A percentile compares a stretch with the other conserved stretches of the same genome.
phyloP scores from a whole-genome alignment of 53 echinoderm and acorn worm species.

The Patiria pectinifera region DNA sequence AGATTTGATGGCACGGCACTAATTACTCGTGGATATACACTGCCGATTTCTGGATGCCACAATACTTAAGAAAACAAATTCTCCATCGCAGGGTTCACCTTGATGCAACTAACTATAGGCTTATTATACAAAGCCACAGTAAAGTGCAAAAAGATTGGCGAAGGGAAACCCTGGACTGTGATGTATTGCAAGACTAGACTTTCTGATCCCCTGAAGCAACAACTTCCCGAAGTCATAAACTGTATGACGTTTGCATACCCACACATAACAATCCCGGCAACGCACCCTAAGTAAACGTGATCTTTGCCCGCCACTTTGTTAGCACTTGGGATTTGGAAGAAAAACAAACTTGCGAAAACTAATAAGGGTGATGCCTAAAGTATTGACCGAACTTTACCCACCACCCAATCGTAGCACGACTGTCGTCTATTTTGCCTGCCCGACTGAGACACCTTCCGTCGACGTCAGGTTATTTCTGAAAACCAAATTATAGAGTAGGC shows the following conservation, averaged over 20 bases:
- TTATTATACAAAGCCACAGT: no score
- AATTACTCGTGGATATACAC: no score
- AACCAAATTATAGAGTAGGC: no score
- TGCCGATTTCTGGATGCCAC: neutral
- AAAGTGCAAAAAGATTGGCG: no score
- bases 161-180: neutral
- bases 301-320: constrained; percentile 15
- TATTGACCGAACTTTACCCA: no score
- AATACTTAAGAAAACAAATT: neutral
- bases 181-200: neutral
- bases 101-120: no score
- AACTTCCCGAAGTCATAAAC: neutral
- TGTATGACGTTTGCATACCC: neutral
- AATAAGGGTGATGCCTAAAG: neutral
- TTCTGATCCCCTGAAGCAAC: neutral
- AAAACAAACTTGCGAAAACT: neutral
- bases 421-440: no score
- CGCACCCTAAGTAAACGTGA: constrained; percentile 6
- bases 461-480: no score
- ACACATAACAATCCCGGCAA: neutral
- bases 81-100: neutral
- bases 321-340: constrained; percentile 3
- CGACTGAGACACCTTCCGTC: no score
- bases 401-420: no score
- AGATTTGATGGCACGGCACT: no score